Conservation (phyloP, 37 sponge, comb jelly and placozoan genomes). For the Dysidea cf. avara region DNA sequence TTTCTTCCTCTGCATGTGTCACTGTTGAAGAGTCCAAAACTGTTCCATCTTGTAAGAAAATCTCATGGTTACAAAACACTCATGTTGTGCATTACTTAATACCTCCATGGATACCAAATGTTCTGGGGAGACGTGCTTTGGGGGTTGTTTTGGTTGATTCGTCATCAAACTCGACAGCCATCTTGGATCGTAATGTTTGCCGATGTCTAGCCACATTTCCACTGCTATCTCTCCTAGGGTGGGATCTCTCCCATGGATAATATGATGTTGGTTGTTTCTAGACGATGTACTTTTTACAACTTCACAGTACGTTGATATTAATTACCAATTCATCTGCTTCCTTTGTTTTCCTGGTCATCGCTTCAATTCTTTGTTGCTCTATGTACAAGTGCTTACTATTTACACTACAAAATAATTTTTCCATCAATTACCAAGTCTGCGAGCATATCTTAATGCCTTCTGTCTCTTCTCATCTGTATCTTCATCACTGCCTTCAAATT, state of each 20-base stretch:
- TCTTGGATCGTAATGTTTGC: not conserved
- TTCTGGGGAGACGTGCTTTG: too few relatives aligned
- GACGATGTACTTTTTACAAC: too few relatives aligned
- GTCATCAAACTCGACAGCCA: conserved; percentile 3
- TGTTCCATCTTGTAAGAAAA: too few relatives aligned
- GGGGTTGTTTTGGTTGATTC: too few relatives aligned
- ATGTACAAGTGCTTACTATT: not conserved
- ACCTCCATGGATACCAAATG: too few relatives aligned
- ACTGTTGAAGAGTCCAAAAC: too few relatives aligned
- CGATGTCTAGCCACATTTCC: conserved; percentile 40
- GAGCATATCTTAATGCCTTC: conserved; percentile 30
- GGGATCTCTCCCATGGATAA: conserved; percentile 39
- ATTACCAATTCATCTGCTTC: not conserved
- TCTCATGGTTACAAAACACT: not conserved
- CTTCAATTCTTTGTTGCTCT: conserved; percentile 48
- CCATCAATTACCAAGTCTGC: conserved; percentile 26
- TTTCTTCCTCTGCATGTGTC: too few relatives aligned
- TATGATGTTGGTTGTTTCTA: conserved; percentile 5
- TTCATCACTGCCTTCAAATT: not conserved
- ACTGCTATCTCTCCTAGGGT: conserved; percentile 42
- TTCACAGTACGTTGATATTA: too few relatives aligned
- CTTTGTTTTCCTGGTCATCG: conserved; percentile 10
- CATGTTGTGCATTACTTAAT: not conserved
- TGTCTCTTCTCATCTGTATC: conserved; percentile 2
- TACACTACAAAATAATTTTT: not conserved